Evolutionary conservation across 1,140 invertebrate genomes (phyloP).

Genomic region (Solenopsis fugax): DNA sequence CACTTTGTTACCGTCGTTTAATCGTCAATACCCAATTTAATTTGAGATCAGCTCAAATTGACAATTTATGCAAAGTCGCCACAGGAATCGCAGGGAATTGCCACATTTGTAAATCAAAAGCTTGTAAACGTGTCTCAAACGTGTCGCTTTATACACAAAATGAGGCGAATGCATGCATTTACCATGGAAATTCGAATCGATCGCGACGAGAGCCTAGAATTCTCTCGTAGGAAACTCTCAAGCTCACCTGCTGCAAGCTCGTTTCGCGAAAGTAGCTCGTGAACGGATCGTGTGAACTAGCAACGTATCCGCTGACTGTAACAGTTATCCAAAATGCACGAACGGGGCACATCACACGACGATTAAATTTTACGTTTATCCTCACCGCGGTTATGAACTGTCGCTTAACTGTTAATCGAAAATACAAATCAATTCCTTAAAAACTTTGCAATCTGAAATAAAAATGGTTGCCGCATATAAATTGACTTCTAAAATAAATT

Average conservation of each 20-base stretch:
- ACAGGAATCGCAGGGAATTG: not conserved
- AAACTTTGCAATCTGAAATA: not conserved
- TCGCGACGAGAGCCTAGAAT: conserved; percentile 5
- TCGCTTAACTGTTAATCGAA: conserved; percentile 48
- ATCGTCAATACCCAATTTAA: not conserved
- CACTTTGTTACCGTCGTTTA: not conserved
- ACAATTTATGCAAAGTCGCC: not conserved
- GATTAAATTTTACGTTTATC: conserved; percentile 85
- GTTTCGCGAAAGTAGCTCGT: conserved; percentile 71
- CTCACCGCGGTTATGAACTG: conserved; percentile 55
- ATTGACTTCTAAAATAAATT: not conserved
- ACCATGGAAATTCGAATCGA: conserved; percentile 30
- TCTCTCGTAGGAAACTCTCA: conserved; percentile 19
- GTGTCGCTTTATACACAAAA: conserved; percentile 11
- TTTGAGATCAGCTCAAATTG: not conserved
- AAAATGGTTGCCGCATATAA: not conserved
- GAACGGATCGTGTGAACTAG: conserved; percentile 62
- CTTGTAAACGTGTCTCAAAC: conserved; percentile 1
- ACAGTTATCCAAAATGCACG: conserved; percentile 44
- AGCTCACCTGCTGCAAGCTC: conserved; percentile 69
- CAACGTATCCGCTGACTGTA: conserved; percentile 61
- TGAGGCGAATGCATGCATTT: not conserved
- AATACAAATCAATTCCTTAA: conserved; percentile 38
- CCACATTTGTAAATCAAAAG: not conserved
- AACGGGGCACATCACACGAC: conserved; percentile 64